Base-by-base conservation (phyloP, 1,140 invertebrate genomes). In the Coptotermes formosanus region DNA sequence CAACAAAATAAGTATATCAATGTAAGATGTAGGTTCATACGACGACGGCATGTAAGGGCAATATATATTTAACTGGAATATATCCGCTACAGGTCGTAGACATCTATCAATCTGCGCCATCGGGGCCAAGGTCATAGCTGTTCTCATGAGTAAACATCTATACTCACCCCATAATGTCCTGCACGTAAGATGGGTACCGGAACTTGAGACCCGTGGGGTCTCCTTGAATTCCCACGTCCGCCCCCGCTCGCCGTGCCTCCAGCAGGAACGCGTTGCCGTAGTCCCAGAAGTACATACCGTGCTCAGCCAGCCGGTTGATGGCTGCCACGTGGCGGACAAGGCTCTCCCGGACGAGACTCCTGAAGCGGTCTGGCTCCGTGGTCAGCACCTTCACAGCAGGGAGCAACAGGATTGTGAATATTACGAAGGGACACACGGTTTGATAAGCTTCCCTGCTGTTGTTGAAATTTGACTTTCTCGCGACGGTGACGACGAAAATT, bases 251-350 rank as follows among this genome's bases (percentile, higher is more conserved):
- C 69, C 91, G 90, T 23, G 94, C 94, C 90, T 95, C 94, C 64
- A 95, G 89, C 4, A 95, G 91, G 89, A 95, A 95, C 9, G 94
- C 94, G 90, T 95, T 95, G 48, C 94, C 94, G 90, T 95, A 95
- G 89, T 95, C 94, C 93, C 93, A 95, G 90, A 95, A 95, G 87
- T 91, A 92, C 89, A 95, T 90, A n/a, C 94, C 94, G 44, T 89
- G 88, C 7, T 89, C 89, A 0, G 93, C 88, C 83, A 95, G 89
- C n/a, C 89, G 91, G 88, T 94, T 93, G 82, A 95, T 93, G n/a
- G 94, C 94, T 4, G 87, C 87, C 3, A 95, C 90, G 82, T 95
- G 94, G n/a, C 94, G 90, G 82, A 92, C 87, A 25, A 95, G 89
- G 89, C 94, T 95, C 89, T 93, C 91, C 88, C 94, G 91, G 12